phyloP scores from a whole-genome alignment of 2,113 vertebrate genomes.

The Haplochromis burtoni region DNA sequence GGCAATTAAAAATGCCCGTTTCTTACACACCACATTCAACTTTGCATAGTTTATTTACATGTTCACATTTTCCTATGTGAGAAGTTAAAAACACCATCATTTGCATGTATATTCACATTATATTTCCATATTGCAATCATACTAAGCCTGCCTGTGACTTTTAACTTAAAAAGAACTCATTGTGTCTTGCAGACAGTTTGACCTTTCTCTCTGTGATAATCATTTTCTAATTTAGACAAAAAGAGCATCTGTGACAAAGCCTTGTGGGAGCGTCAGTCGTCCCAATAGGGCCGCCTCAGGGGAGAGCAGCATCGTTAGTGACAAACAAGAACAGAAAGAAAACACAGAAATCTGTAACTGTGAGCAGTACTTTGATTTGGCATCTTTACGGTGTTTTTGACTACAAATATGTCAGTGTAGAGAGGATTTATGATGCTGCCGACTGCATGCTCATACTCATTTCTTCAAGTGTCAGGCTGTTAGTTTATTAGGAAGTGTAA shows the following conservation, averaged over 20 bases:
- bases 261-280: background rate
- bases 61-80: background rate
- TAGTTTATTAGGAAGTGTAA: constrained; percentile 17
- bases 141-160: background rate
- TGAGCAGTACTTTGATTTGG: background rate
- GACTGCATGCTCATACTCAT: background rate
- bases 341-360: background rate
- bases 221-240: constrained; percentile 6
- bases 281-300: background rate
- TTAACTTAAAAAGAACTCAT: background rate
- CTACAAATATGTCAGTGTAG: background rate
- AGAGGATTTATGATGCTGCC: background rate
- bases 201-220: constrained; percentile 16
- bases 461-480: background rate
- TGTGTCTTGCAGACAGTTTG: background rate
- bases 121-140: background rate
- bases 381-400: background rate
- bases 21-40: background rate
- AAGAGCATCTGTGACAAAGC: constrained; percentile 22
- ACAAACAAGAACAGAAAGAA: background rate
- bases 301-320: background rate
- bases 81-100: background rate
- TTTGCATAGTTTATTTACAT: background rate
- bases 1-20: background rate
- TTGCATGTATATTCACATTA: background rate